Percentiles rank a stretch among this genome's conserved stretches.
These are phyloP conservation scores for Fragum sueziense DNA, from an alignment of 2,888 invertebrate genomes.

Conservation along the genomic window DNA sequence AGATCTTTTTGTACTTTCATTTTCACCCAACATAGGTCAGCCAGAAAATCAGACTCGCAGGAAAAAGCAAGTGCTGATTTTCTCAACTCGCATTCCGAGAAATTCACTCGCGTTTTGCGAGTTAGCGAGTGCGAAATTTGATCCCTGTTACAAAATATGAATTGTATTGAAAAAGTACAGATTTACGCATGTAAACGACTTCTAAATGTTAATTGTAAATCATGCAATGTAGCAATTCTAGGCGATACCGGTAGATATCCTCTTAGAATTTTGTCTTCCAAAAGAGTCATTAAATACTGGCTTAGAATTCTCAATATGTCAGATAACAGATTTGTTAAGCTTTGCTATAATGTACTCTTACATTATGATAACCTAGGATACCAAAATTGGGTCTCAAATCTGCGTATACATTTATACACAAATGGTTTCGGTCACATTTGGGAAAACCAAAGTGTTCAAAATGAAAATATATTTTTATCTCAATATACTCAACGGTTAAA, in stretches of 20 bases:
- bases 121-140: too few relatives aligned
- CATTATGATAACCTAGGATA: too few relatives aligned
- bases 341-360: conserved; percentile 20
- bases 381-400: conserved; percentile 14
- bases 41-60: too few relatives aligned
- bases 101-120: too few relatives aligned
- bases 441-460: conserved; percentile 1
- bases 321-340: conserved; percentile 10
- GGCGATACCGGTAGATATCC: conserved; percentile 28
- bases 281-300: conserved; percentile 29
- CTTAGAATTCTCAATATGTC: conserved; percentile 13
- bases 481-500: conserved; percentile 3
- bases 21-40: too few relatives aligned
- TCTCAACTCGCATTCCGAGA: too few relatives aligned
- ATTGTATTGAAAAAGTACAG: conserved; percentile 36
- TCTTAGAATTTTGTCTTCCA: conserved; percentile 14
- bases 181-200: conserved; percentile 22
- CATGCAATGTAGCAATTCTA: conserved; percentile 25
- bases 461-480: conserved; percentile 2
- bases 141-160: conserved; percentile 1
- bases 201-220: conserved; percentile 14
- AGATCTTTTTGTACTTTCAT: too few relatives aligned
- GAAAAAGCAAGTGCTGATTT: too few relatives aligned
- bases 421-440: conserved; percentile 28
- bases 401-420: conserved; percentile 17